Conservation (phyloP, 2,888 invertebrate species). For the Heteropelma amictum region DNA sequence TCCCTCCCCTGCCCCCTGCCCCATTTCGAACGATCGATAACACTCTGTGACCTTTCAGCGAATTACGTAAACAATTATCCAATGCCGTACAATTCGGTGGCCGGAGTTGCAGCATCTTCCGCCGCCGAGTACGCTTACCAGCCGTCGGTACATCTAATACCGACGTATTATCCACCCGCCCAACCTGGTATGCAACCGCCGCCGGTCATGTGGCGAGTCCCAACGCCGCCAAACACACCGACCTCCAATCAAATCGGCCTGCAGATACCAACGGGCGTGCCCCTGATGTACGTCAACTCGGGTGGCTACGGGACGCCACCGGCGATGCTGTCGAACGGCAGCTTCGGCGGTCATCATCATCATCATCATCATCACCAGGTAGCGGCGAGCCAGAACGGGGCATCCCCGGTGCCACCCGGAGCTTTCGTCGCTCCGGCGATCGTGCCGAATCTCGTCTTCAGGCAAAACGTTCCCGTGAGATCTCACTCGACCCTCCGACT, state of each 20-base stretch:
- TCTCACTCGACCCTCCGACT: too few species aligned
- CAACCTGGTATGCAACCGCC: constrained; percentile 73
- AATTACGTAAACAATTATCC: constrained; percentile 74
- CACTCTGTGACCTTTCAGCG: constrained; percentile 65
- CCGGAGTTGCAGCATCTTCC: constrained; percentile 67
- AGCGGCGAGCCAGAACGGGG: constrained; percentile 68
- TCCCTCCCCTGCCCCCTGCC: too few species aligned
- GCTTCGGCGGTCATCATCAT: constrained; percentile 68
- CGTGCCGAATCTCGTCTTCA: constrained; percentile 74
- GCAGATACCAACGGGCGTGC: constrained; percentile 71
- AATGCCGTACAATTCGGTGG: constrained; percentile 72
- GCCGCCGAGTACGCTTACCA: constrained; percentile 73
- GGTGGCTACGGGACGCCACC: constrained; percentile 71
- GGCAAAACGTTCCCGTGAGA: constrained; percentile 75
- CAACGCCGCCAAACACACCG: constrained; percentile 75
- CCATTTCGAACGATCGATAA: too few species aligned
- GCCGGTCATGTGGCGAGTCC: constrained; percentile 74
- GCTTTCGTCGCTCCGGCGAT: constrained; percentile 73
- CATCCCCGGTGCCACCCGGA: constrained; percentile 70
- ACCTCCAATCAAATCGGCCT: constrained; percentile 72
- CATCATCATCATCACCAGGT: constrained; percentile 64
- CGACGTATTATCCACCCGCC: constrained; percentile 72
- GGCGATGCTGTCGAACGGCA: constrained; percentile 69
- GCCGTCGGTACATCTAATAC: constrained; percentile 73
- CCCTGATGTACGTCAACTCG: constrained; percentile 76